Conservation (phyloP, 2,888 invertebrate genomes). For the Ochropleura leucogaster region DNA sequence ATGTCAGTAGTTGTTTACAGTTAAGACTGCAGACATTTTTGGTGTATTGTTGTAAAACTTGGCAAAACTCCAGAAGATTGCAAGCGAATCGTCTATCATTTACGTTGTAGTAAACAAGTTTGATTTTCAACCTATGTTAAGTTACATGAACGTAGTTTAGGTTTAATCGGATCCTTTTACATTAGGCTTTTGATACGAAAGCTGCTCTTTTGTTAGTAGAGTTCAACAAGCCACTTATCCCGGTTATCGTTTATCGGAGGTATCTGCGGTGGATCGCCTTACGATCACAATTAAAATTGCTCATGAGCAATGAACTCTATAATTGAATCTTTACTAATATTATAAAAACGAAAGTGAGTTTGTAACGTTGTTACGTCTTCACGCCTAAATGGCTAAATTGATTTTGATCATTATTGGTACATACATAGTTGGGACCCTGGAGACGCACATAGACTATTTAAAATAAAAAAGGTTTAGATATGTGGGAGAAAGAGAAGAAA, state of each 20-base stretch:
- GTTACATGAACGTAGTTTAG: not conserved
- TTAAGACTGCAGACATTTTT: slow-evolving; percentile 14
- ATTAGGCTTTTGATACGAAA: slow-evolving; percentile 31
- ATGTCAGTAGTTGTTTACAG: slow-evolving; percentile 34
- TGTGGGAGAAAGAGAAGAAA: too few relatives aligned
- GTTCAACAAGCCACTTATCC: slow-evolving; percentile 32
- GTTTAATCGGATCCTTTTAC: slow-evolving; percentile 12
- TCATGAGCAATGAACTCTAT: slow-evolving; percentile 3
- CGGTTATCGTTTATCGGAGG: slow-evolving; percentile 9
- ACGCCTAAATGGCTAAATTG: too few relatives aligned
- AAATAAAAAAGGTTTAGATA: too few relatives aligned
- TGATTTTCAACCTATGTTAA: slow-evolving; percentile 6
- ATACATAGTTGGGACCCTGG: too few relatives aligned
- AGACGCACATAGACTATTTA: too few relatives aligned
- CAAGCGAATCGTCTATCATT: slow-evolving; percentile 33
- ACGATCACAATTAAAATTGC: slow-evolving; percentile 18
- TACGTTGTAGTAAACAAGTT: slow-evolving; percentile 23
- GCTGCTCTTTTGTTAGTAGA: slow-evolving; percentile 16
- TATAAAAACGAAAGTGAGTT: too few relatives aligned
- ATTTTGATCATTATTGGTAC: too few relatives aligned
- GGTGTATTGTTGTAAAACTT: slow-evolving; percentile 28
- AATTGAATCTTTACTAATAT: not conserved
- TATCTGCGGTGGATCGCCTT: slow-evolving; percentile 17
- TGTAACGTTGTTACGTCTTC: too few relatives aligned
- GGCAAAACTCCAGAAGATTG: slow-evolving; percentile 36